phyloP scores from a whole-genome alignment of 2,797 vertebrate species.

The Cyclura pinguis region DNA sequence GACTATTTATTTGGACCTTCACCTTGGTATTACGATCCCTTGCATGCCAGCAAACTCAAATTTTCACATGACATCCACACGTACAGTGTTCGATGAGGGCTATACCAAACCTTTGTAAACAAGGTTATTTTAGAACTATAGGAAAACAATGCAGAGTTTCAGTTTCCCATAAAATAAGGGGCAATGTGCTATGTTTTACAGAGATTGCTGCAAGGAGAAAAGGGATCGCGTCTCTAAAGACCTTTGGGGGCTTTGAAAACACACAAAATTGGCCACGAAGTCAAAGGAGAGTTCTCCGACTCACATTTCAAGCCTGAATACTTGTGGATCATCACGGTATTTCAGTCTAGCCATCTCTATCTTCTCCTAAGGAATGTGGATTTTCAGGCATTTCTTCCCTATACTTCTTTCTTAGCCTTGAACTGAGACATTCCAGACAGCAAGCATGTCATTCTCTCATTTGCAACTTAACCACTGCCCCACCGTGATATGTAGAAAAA shows the following conservation, averaged over 20 bases:
- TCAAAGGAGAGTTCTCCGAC: neutral
- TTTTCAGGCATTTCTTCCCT: neutral
- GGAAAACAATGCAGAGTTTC: neutral
- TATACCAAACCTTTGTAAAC: neutral
- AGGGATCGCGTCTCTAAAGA: neutral
- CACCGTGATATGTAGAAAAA: neutral
- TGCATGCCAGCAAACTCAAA: no score
- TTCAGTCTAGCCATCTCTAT: neutral
- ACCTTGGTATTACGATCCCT: neutral
- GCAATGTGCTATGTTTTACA: neutral
- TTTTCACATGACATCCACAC: neutral
- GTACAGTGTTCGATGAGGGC: no score
- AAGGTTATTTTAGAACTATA: neutral
- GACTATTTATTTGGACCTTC: neutral
- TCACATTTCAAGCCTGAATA: neutral
- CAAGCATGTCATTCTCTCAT: neutral
- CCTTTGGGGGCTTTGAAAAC: neutral
- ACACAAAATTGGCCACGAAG: neutral
- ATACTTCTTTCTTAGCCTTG: neutral
- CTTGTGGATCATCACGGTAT: neutral
- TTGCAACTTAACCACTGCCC: neutral
- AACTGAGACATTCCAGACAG: neutral
- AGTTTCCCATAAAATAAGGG: neutral
- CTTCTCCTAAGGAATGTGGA: neutral
- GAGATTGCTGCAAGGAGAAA: neutral